phyloP scores from a whole-genome alignment of 1,140 invertebrate species.

The Macrostomum lignano region DNA sequence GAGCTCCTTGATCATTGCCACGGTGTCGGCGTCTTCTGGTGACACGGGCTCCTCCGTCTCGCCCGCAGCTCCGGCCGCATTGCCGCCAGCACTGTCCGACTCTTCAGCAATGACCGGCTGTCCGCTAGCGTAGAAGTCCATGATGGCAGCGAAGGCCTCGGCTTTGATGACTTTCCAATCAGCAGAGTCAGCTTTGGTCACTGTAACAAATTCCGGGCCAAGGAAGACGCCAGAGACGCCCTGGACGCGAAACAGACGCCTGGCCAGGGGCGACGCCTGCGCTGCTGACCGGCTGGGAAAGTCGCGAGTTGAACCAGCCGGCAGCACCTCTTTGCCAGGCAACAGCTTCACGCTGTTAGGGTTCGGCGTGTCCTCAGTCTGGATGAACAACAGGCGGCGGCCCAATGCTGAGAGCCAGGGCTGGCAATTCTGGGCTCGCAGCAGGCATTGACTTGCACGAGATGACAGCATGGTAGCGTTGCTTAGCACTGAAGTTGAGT shows the following conservation, averaged over 20 bases:
- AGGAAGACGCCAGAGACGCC: conserved; percentile 83
- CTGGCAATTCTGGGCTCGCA: no score
- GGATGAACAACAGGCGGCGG: conserved; percentile 96
- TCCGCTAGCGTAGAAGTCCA: conserved; percentile 93
- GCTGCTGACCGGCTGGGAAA: conserved; percentile 51
- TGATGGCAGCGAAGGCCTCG: conserved; percentile 83
- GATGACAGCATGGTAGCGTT: no score
- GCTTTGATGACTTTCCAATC: conserved; percentile 78
- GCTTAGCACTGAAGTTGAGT: no score
- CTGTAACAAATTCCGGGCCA: conserved; percentile 77
- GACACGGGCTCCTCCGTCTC: conserved; percentile 5
- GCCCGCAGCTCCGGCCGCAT: conserved; percentile 2
- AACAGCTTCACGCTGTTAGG: conserved; percentile 93
- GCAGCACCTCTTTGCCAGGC: conserved; percentile 57
- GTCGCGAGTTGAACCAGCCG: conserved; percentile 60
- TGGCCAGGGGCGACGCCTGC: conserved; percentile 33
- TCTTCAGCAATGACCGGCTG: conserved; percentile 56
- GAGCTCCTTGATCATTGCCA: conserved; percentile 90
- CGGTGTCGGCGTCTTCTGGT: conserved; percentile 69
- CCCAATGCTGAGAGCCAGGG: no score
- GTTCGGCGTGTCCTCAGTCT: conserved; percentile 95
- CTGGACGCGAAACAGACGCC: conserved; percentile 64
- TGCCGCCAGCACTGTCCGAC: conserved; percentile 19
- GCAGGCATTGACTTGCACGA: no score
- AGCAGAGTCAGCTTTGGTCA: conserved; percentile 69